Conservation (phyloP, 1,140 invertebrate species). For the Anoplolepis gracilipes region DNA sequence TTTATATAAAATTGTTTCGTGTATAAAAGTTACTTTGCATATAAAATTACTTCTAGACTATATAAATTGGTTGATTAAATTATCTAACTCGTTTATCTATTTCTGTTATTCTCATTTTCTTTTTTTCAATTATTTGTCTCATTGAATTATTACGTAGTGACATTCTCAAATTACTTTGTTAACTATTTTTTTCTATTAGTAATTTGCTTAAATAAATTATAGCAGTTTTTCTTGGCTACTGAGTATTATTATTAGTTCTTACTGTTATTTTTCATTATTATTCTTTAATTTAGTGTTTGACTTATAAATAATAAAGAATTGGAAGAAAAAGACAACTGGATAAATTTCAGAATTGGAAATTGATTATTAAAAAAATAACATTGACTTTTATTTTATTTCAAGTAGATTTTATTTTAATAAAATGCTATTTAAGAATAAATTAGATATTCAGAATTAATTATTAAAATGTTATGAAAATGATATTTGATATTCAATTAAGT, state of each 20-base stretch:
- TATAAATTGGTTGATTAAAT: neutral
- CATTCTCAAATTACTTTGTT: neutral
- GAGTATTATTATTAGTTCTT: neutral
- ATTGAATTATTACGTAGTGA: slow-evolving; percentile 2
- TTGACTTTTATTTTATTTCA: neutral
- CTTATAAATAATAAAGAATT: neutral
- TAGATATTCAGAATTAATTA: slow-evolving; percentile 8
- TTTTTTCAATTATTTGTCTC: no score
- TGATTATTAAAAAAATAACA: neutral
- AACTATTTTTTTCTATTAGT: neutral
- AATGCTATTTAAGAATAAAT: neutral
- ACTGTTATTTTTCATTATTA: neutral
- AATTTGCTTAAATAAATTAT: neutral
- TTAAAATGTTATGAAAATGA: neutral
- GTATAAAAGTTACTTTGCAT: no score
- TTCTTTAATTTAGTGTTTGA: neutral
- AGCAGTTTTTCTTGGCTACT: neutral
- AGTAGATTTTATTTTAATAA: neutral
- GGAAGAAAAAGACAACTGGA: neutral
- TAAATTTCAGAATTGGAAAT: neutral
- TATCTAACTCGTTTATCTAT: no score
- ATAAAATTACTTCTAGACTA: neutral
- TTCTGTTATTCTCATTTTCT: no score
- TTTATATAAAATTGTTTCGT: neutral
- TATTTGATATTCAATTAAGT: neutral